Conservation (phyloP, 2,888 invertebrate species). For the Eupithecia abbreviata region DNA sequence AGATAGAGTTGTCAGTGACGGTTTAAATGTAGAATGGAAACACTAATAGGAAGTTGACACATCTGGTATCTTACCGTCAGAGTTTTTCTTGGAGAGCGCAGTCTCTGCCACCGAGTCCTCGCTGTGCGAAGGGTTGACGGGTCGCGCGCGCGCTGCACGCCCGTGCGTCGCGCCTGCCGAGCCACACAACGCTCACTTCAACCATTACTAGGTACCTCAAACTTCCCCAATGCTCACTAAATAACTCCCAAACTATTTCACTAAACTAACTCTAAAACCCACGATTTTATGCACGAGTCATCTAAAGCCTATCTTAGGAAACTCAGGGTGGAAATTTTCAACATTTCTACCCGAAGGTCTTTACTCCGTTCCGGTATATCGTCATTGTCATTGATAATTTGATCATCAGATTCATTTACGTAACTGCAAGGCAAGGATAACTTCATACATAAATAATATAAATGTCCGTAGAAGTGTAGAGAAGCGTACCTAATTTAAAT, state of each 20-base stretch:
- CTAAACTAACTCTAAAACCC: background rate
- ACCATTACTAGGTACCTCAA: conserved; percentile 53
- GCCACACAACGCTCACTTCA: conserved; percentile 79
- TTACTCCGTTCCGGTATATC: background rate
- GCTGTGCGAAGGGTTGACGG: conserved; percentile 88
- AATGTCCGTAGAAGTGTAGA: background rate
- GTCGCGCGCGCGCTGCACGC: conserved; percentile 71
- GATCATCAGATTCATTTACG: background rate
- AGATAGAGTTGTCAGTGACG: conserved; percentile 69
- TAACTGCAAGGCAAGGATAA: background rate
- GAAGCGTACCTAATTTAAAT: conserved; percentile 43
- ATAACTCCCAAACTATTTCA: conserved; percentile 7
- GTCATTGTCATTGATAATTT: background rate
- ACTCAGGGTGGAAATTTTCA: background rate
- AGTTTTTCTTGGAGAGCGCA: conserved; percentile 91
- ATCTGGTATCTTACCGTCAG: conserved; percentile 88
- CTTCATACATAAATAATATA: background rate
- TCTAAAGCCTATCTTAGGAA: background rate
- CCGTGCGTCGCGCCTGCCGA: conserved; percentile 79
- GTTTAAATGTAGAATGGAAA: conserved; percentile 63
- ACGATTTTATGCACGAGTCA: background rate
- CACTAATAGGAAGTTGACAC: conserved; percentile 53
- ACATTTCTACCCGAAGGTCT: background rate
- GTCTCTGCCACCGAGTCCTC: conserved; percentile 93
- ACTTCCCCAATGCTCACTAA: conserved; percentile 20